Base-by-base conservation (phyloP, 1,140 invertebrate species). In the Nasonia vitripennis region DNA sequence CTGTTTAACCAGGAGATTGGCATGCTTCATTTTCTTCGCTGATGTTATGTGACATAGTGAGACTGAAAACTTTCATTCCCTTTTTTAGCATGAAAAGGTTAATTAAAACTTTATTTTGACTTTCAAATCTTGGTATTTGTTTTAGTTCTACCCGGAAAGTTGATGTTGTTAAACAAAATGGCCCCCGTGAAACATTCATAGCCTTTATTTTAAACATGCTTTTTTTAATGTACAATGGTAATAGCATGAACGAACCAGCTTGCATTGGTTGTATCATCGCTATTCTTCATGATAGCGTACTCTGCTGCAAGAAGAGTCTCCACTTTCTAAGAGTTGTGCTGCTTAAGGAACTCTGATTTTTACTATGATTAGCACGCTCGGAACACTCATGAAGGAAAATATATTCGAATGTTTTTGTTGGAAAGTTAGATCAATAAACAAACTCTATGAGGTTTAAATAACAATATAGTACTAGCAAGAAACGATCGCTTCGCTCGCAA, bases 81-180 rank as follows among this genome's bases (percentile, higher is more conserved):
- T 81, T 81, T 68, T 70, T 31, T 14, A 81, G n/a, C 10, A 70
- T 68, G 31, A n/a, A 81, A 14, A 81, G n/a, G 27, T 81, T 81
- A 34, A 71, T 34, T 45, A 20, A 81, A 31, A 81, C 27, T 37
- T 68, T 23, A 71, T 81, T 81, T 45, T 81, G 67, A 31, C 70
- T 68, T 12, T 81, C 55, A 37, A 83, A 83, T 75, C 74, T 83
- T 3, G 4, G 2, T 41, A 83, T 75, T 6, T 83, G 17, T 31
- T 83, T 74, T 45, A 74, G 14, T 4, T 0, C 17, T 10, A 83
- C 3, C 45, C 11, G 81, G 81, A 74, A 83, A 75, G 0, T 12
- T 27, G 20, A 83, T 75, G 4, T 27, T 48, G 31, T 75, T 34
- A n/a, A 51, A 74, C n/a, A 83, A 62, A 17, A 74, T 23, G 3